Evolutionary conservation across 2,888 invertebrate genomes (phyloP), one percentile per base, ranked within the genome.

Genomic region (Conchocele bisecta): DNA sequence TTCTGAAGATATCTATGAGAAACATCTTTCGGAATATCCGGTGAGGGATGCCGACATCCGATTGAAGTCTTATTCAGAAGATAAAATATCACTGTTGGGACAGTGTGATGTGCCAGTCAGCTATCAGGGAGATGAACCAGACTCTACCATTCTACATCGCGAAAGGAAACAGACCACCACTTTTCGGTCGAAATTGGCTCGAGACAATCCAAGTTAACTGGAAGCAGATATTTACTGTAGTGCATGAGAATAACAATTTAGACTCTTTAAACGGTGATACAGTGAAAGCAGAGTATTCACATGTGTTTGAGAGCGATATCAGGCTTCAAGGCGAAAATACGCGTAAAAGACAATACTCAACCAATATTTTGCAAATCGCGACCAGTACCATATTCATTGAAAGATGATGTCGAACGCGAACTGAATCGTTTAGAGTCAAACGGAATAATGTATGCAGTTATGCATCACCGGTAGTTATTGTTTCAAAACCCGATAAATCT

Each of bases 381-480:
- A 11, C 60, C 60, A 4, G 65, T 65, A 33, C 71, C 71, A 15
- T 67, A 67, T 48, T 60, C 60, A 1, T 6, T 67, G 2, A 76
- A 64, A 35, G 61, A 68, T 13, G 44, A 35, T 20, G 54, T 69
- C n/a, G 53, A 35, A 15, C 22, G 61, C 29, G 73, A 71, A 22
- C 58, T 76, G n/a, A 50, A 67, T 3, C 39, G 31, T 13, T 42
- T 64, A 29, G 66, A 59, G 22, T n/a, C n/a, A n/a, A n/a, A n/a
- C n/a, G n/a, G n/a, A n/a, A n/a, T n/a, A n/a, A n/a, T n/a, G n/a
- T n/a, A n/a, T n/a, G n/a, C n/a, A n/a, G n/a, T n/a, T n/a, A n/a
- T 79, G 75, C 79, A 9, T 57, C 75, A 20, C 79, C 79, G 4
- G 58, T 79, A 20, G 75, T 83, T 4, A 60, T 76, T 11, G 76